Evolutionary conservation across 2,113 vertebrate species (phyloP), one percentile per base, ranked within the genome.

Genomic region (Podocnemis expansa): DNA sequence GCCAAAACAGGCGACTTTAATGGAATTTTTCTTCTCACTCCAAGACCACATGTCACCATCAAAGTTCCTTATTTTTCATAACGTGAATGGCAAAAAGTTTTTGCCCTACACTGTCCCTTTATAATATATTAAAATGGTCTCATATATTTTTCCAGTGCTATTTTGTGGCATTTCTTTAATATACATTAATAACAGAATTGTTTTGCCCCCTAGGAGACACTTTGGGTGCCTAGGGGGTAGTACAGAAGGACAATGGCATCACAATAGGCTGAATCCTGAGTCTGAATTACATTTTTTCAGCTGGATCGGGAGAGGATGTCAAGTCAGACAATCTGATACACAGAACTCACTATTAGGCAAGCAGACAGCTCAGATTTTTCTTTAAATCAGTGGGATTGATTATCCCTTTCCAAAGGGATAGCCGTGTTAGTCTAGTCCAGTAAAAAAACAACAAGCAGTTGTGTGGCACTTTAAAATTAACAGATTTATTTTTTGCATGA

Each of bases 321-420:
- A 34, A 56, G 19, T 52, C 78, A 75, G 73, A 25, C 79, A n/a
- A 11, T 43, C 83, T n/a, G 54, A 29, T 34, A 85, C 19, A 19
- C 10, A 38, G 63, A 70, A 38, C 34, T 31, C 55, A 84, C 24
- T 78, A 17, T 43, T 29, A 21, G 27, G 22, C 38, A 49, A 10
- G n/a, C 38, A 41, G 79, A 75, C 21, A 87, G 80, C 16, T n/a
- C 1, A 6, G 7, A 6, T 24, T 60, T 38, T 38, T 6, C 34
- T 83, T 76, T 84, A 63, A 76, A 89, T 84, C 86, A 29, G 58
- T 55, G 14, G 11, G 47, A 89, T 89, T 21, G 52, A 91, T 89
- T 75, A 41, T 45, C 79, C n/a, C 87, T 80, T n/a, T n/a, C n/a
- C n/a, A n/a, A n/a, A n/a, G n/a, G n/a, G n/a, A n/a, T n/a, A n/a